Evolutionary conservation across 2,113 vertebrate genomes (phyloP).

Genomic region (Opisthocomus hoazin): DNA sequence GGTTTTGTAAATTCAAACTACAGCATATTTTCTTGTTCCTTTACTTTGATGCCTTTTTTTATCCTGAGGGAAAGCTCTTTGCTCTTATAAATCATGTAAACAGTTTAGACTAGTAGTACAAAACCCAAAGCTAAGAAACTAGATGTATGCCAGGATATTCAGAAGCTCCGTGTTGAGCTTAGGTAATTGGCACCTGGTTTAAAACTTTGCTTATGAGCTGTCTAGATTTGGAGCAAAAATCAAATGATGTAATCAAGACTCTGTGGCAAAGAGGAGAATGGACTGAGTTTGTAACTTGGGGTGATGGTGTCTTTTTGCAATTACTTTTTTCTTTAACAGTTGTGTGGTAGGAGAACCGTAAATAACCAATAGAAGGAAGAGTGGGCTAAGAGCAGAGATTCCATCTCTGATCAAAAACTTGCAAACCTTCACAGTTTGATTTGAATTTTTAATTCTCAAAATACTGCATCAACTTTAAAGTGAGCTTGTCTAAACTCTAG

Average conservation of each 20-base stretch:
- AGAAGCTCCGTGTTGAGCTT: background rate
- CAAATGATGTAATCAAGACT: background rate
- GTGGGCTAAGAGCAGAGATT: background rate
- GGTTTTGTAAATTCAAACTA: background rate
- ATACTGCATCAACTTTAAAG: background rate
- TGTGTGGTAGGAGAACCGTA: background rate
- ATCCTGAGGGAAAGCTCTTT: background rate
- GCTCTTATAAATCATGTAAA: background rate
- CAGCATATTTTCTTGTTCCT: background rate
- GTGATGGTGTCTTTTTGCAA: background rate
- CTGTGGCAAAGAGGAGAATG: background rate
- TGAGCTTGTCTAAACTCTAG: background rate
- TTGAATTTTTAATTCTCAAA: background rate
- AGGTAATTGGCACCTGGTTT: background rate
- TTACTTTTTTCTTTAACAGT: background rate
- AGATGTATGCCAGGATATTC: background rate
- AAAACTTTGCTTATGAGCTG: background rate
- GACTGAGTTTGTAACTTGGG: background rate
- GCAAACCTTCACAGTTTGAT: background rate
- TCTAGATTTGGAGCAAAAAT: background rate
- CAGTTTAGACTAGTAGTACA: background rate
- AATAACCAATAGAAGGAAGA: background rate
- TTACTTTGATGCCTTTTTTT: background rate
- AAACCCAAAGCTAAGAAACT: background rate
- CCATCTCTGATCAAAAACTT: background rate